Base-by-base conservation (phyloP, 2,888 invertebrate genomes). In the Drosophila lacicola region DNA sequence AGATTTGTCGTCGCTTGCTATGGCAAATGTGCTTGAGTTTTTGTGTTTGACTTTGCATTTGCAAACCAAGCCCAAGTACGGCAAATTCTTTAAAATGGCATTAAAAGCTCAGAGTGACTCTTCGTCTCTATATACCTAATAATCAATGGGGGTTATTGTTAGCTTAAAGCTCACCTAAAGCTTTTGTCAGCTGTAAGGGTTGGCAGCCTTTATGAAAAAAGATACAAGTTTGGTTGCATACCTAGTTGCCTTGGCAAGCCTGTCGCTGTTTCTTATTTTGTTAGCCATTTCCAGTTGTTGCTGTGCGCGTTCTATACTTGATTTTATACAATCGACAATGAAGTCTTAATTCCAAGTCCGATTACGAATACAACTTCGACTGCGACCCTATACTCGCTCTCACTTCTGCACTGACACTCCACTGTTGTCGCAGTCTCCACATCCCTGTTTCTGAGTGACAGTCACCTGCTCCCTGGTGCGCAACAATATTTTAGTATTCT, bases 281-380 rank as follows among this genome's bases (percentile, higher is more conserved):
- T 45, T 58, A 47, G 53, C 21, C 44, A 49, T 51, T 63, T 70
- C 66, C 74, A 70, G 78, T 77, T 86, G 83, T 82, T 80, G 80
- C 68, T 86, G 82, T 61, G 74, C 69, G 72, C 80, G 70, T 73
- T 73, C 65, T 68, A 81, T 66, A 70, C 74, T 54, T 39, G 49
- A 67, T 50, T 41, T 37, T 47, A 19, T 33, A 39, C 37, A 19
- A 44, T 41, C 36, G 41, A 25, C 14, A n/a, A 29, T 25, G 37
- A 29, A 39, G 4, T n/a, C 17, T 39, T 37, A 14, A 25, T 41
- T 49, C n/a, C 25, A 21, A 56, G 9, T 55, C 19, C 44, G 42
- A 53, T 19, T 17, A 36, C n/a, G n/a, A 45, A n/a, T 33, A 25
- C 29, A 47, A 34, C 33, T 17, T 34, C 25, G 34, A 39, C 34